These are phyloP conservation scores for Agrochola lychnidis DNA, from an alignment of 2,888 invertebrate species.

Conservation along the genomic window DNA sequence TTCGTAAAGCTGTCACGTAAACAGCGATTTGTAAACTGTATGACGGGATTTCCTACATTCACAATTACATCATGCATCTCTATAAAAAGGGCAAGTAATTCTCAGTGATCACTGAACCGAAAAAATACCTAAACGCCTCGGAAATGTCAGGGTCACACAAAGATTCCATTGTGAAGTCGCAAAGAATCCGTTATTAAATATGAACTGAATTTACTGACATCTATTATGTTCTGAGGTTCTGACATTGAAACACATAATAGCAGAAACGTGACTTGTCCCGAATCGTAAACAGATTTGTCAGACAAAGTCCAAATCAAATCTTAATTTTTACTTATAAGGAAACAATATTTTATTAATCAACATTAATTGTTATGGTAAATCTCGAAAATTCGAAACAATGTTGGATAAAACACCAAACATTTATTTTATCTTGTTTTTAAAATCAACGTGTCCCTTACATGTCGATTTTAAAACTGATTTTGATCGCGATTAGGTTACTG, in stretches of 20 bases:
- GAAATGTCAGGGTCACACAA: slow-evolving; percentile 80
- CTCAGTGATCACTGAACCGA: slow-evolving; percentile 69
- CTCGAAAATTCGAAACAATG: background rate
- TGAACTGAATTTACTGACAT: slow-evolving; percentile 67
- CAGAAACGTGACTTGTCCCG: slow-evolving; percentile 74
- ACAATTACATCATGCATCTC: slow-evolving; percentile 43
- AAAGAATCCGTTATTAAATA: slow-evolving; percentile 72
- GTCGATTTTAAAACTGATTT: slow-evolving; percentile 8
- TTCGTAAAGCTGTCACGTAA: background rate
- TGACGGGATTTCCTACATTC: slow-evolving; percentile 4
- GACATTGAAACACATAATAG: slow-evolving; percentile 75
- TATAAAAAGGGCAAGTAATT: slow-evolving; percentile 78
- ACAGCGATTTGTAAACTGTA: slow-evolving; percentile 1
- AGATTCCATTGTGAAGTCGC: slow-evolving; percentile 71
- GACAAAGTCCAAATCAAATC: slow-evolving; percentile 26
- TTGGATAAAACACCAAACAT: background rate
- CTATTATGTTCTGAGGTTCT: slow-evolving; percentile 69
- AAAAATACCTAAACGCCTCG: slow-evolving; percentile 71
- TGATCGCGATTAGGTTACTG: slow-evolving; percentile 22
- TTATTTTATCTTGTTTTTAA: background rate
- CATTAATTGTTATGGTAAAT: background rate
- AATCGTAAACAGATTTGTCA: slow-evolving; percentile 61
- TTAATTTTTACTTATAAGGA: slow-evolving; percentile 7
- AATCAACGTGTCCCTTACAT: too few relatives aligned
- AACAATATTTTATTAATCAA: slow-evolving; percentile 12